These are phyloP conservation scores for Pogonocherus hispidulus DNA, from an alignment of 2,888 invertebrate genomes.

Conservation along the genomic window DNA sequence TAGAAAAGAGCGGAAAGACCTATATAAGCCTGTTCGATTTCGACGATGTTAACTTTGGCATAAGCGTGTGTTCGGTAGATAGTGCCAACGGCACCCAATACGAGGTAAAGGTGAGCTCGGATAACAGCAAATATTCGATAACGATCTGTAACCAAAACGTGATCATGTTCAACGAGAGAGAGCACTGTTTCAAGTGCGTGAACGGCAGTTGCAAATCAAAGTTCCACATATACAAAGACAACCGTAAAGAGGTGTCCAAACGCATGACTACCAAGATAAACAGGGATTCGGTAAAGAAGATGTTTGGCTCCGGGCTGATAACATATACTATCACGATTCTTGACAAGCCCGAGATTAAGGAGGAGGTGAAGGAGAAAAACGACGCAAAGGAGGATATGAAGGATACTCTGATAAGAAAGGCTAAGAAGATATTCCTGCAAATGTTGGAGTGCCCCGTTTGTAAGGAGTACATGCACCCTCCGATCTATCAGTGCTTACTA, in stretches of 20 bases:
- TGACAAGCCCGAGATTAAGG: slow-evolving; percentile 40
- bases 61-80: slow-evolving; percentile 44
- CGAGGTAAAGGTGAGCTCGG: slow-evolving; percentile 42
- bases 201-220: slow-evolving; percentile 44
- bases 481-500: slow-evolving; percentile 42
- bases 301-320: slow-evolving; percentile 43
- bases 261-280: slow-evolving; percentile 48
- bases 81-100: slow-evolving; percentile 38
- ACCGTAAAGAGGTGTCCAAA: slow-evolving; percentile 45
- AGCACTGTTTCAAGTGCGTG: slow-evolving; percentile 47
- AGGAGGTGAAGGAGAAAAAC: slow-evolving; percentile 35
- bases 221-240: slow-evolving; percentile 44
- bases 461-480: slow-evolving; percentile 53
- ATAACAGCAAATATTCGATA: slow-evolving; percentile 43
- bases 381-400: slow-evolving; percentile 44
- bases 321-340: slow-evolving; percentile 42
- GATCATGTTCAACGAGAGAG: slow-evolving; percentile 43
- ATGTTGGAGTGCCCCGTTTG: slow-evolving; percentile 57
- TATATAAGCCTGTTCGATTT: slow-evolving; percentile 45
- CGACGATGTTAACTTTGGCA: slow-evolving; percentile 46
- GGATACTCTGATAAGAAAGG: slow-evolving; percentile 44
- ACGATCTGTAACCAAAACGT: slow-evolving; percentile 40
- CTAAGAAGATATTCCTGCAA: slow-evolving; percentile 47
- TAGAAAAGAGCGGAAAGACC: slow-evolving; percentile 45
- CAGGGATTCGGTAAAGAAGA: slow-evolving; percentile 44